phyloP scores from a whole-genome alignment of 37 sponge, comb jelly and placozoan species.

The Diacarnus erythraeanus region DNA sequence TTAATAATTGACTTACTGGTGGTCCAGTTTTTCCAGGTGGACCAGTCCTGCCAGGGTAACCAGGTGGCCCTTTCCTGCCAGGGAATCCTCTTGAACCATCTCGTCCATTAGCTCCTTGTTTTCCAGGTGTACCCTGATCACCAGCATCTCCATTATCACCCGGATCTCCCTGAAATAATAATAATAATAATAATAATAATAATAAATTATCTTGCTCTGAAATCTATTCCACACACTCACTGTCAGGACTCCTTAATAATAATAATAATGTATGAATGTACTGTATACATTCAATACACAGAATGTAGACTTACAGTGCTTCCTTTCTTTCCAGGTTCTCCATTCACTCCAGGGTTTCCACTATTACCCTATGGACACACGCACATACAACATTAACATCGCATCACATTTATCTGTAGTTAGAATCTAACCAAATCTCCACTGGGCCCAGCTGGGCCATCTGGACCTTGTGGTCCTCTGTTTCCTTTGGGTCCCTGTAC shows the following conservation, averaged over 20 bases:
- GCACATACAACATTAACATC: neutral
- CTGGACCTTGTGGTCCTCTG: slow-evolving; percentile 36
- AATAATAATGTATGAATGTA: neutral
- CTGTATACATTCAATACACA: neutral
- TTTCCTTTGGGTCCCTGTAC: slow-evolving; percentile 53
- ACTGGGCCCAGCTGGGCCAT: slow-evolving; percentile 46
- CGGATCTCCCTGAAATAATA: slow-evolving; percentile 32
- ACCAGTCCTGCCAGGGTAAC: slow-evolving; percentile 60
- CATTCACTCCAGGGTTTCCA: slow-evolving; percentile 67
- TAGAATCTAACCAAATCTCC: slow-evolving; percentile 37
- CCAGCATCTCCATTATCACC: slow-evolving; percentile 48
- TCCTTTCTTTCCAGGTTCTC: slow-evolving; percentile 63
- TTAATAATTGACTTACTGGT: slow-evolving; percentile 10
- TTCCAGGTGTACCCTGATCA: slow-evolving; percentile 9
- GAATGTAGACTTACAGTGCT: slow-evolving; percentile 42
- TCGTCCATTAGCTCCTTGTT: slow-evolving; percentile 17
- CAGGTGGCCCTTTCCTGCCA: slow-evolving; percentile 46
- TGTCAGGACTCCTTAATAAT: neutral
- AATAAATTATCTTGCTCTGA: neutral
- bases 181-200: neutral
- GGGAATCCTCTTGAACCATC: slow-evolving; percentile 37
- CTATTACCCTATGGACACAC: slow-evolving; percentile 21
- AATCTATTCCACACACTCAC: neutral
- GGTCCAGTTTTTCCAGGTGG: slow-evolving; percentile 52
- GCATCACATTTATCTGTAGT: neutral